A percentile compares a stretch with the other conserved stretches of the same genome.
Conservation (phyloP, 2,888 invertebrate species). For the Polydrusus cervinus region DNA sequence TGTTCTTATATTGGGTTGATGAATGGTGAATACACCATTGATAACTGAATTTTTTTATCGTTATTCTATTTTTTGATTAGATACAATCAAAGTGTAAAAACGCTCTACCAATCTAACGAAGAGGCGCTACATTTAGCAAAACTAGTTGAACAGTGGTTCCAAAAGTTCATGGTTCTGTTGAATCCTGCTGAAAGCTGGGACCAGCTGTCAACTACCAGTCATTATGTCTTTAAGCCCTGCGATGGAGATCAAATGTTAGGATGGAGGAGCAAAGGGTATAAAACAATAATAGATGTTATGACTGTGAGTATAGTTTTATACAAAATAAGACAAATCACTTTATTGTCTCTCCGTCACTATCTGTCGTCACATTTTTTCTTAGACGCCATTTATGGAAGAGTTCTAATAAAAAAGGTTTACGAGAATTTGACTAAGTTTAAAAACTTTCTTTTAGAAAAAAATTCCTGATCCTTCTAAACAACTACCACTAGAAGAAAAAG, state of each 20-base stretch:
- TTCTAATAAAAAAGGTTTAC: too few relatives aligned
- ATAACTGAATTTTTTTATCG: too few relatives aligned
- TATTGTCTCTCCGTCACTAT: too few relatives aligned
- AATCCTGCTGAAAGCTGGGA: slow-evolving; percentile 79
- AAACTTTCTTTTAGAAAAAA: slow-evolving; percentile 63
- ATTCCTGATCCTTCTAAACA: slow-evolving; percentile 61
- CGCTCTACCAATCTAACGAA: slow-evolving; percentile 52
- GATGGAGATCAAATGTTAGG: slow-evolving; percentile 81
- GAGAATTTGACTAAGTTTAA: too few relatives aligned
- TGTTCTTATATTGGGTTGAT: too few relatives aligned
- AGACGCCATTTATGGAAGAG: too few relatives aligned
- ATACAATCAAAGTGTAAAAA: slow-evolving; percentile 58
- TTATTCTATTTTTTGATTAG: slow-evolving; percentile 46
- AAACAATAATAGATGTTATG: slow-evolving; percentile 79
- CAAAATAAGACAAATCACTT: too few relatives aligned
- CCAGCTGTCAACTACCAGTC: slow-evolving; percentile 79
- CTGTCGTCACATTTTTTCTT: too few relatives aligned
- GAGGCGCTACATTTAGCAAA: slow-evolving; percentile 46
- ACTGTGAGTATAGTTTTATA: slow-evolving; percentile 71
- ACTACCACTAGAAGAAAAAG: slow-evolving; percentile 64
- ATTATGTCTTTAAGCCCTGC: slow-evolving; percentile 77
- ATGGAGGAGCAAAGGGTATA: slow-evolving; percentile 84
- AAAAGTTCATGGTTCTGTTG: slow-evolving; percentile 65
- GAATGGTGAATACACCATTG: too few relatives aligned
- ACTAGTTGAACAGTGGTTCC: slow-evolving; percentile 64